Base-by-base conservation (phyloP, 2,113 vertebrate genomes). In the Serinus canaria region DNA sequence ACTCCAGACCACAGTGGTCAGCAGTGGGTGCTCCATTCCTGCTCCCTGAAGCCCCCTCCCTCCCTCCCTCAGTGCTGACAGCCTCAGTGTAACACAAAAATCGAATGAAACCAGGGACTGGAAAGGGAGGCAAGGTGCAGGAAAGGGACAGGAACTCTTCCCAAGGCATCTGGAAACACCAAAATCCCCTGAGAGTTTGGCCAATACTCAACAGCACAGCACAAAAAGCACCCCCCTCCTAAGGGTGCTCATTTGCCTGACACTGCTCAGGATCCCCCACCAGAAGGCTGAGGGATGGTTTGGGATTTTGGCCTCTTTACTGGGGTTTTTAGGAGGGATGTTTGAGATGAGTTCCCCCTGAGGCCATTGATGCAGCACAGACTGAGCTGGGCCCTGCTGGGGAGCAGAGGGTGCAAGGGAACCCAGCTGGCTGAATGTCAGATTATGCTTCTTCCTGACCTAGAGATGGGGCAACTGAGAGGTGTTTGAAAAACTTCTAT, bases 171-270 rank as follows among this genome's bases (percentile, higher is more conserved):
- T 83, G 41, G 13, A 53, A 81, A 58, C 15, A 28, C 27, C 14
- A 16, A 37, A 39, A 24, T 39, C 16, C 39, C 23, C 6, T 20
- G 2, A 2, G 35, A 83, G 58, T 11, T 17, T 31, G 23, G 20
- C 56, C 44, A 85, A 83, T 2, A 41, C 12, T 50, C 17, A 12
- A 44, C 16, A 4, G 20, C 23, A 43, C 17, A 49, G 31, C 52
- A 60, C 30, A 89, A 39, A 20, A 30, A 62, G 17, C 2, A 41
- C 1, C 30, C 15, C 13, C 46, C 58, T 49, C 49, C 78, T 27
- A 16, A 56, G 23, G 30, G 2, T 2, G 28, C 24, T 67, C 7
- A 2, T 14, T 4, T 23, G 13, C 9, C 27, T 0, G 5, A 44
- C 0, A 2, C 44, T 30, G 49, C 41, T 41, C 24, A 33, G 58